Conservation (phyloP, 37 sponge, comb jelly and placozoan genomes). For the Tethya wilhelma region DNA sequence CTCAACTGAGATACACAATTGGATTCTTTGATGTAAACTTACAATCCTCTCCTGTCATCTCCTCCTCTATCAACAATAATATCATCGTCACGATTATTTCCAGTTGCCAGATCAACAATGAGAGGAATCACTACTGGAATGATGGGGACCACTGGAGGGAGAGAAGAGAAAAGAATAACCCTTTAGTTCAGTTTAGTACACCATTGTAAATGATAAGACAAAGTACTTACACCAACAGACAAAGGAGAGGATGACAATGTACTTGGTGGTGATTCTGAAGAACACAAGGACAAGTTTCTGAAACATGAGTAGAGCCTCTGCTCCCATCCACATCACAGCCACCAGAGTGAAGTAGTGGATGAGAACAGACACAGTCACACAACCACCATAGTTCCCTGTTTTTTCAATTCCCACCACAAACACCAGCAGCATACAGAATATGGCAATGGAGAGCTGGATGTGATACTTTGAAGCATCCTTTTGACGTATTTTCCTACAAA, state of each 20-base stretch:
- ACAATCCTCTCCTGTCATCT: conserved; percentile 7
- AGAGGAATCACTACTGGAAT: conserved; percentile 40
- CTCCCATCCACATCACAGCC: conserved; percentile 49
- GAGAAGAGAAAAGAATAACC: too few relatives aligned
- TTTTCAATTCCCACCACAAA: conserved; percentile 41
- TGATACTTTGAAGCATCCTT: conserved; percentile 8
- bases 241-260: conserved; percentile 20
- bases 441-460: conserved; percentile 33
- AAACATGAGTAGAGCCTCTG: conserved; percentile 54
- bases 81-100: neutral
- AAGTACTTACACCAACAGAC: conserved; percentile 63
- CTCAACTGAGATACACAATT: too few relatives aligned
- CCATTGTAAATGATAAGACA: too few relatives aligned
- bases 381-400: conserved; percentile 11
- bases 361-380: conserved; percentile 40
- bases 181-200: too few relatives aligned
- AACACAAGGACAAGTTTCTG: conserved; percentile 54
- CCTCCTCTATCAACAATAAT: neutral
- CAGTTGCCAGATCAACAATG: conserved; percentile 4
- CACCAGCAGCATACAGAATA: conserved; percentile 39
- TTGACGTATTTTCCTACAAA: neutral
- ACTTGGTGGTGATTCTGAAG: conserved; percentile 4
- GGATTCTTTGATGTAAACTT: too few relatives aligned
- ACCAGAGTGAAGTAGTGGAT: conserved; percentile 59
- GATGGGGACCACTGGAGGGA: conserved; percentile 22